These are phyloP conservation scores for Panagrolaimus sp. DNA, from an alignment of 1,140 invertebrate species.

Conservation along the genomic window DNA sequence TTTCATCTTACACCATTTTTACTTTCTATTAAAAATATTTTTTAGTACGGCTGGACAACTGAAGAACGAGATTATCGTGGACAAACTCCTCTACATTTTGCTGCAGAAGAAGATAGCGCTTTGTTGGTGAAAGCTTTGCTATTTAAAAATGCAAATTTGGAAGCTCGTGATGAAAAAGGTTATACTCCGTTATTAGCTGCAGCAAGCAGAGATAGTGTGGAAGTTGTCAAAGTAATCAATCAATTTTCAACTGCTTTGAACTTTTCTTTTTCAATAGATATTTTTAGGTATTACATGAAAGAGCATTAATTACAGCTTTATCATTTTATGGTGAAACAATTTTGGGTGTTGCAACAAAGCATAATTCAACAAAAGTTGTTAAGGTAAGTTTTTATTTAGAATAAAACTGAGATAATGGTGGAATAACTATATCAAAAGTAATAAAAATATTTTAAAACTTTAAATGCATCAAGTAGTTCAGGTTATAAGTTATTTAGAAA, in stretches of 20 bases:
- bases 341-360: too few relatives aligned
- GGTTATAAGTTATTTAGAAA: too few relatives aligned
- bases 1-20: too few relatives aligned
- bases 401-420: too few relatives aligned
- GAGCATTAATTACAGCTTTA: background rate
- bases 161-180: background rate
- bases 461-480: too few relatives aligned
- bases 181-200: slow-evolving; percentile 1
- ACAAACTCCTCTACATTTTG: background rate
- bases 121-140: background rate
- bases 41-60: background rate
- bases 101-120: background rate
- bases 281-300: background rate
- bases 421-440: too few relatives aligned
- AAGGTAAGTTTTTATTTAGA: too few relatives aligned
- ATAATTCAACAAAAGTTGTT: too few relatives aligned
- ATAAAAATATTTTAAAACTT: too few relatives aligned
- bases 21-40: too few relatives aligned
- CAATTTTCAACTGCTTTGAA: too few relatives aligned
- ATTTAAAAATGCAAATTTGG: background rate
- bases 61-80: slow-evolving; percentile 3
- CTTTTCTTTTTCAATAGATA: background rate
- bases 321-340: background rate
- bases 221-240: background rate
- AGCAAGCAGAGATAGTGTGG: background rate